Evolutionary conservation across 2,888 invertebrate species (phyloP).

Genomic region (Furcula furcula): DNA sequence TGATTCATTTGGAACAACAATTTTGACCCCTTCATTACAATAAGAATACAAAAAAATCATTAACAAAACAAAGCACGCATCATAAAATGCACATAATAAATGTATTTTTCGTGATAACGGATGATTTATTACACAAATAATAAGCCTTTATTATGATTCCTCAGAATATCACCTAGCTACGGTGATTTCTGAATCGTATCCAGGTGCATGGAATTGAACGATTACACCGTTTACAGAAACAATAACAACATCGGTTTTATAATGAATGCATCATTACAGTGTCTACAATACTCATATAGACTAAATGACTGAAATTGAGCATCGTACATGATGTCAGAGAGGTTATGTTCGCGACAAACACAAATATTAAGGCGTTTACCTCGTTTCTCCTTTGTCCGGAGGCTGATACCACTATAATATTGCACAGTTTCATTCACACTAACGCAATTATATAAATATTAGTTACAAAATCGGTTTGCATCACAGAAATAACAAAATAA

Average conservation of each 20-base stretch:
- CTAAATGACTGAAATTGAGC: slow-evolving; percentile 60
- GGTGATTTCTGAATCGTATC: background rate
- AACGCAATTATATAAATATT: slow-evolving; percentile 64
- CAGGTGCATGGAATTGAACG: too few species aligned
- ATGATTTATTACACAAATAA: background rate
- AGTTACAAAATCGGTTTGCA: slow-evolving; percentile 77
- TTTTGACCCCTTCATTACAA: slow-evolving; percentile 12
- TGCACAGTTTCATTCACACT: slow-evolving; percentile 69
- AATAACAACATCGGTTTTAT: background rate
- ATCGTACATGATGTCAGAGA: slow-evolving; percentile 64
- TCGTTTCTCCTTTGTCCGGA: slow-evolving; percentile 61
- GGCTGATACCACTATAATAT: slow-evolving; percentile 65
- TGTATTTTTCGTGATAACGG: background rate
- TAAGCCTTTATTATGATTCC: background rate
- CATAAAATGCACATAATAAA: background rate
- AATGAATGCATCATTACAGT: slow-evolving; percentile 14
- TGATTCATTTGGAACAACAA: slow-evolving; percentile 53
- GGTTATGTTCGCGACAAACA: slow-evolving; percentile 81
- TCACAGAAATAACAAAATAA: slow-evolving; percentile 82
- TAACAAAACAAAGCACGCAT: background rate
- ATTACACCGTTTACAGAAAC: too few species aligned
- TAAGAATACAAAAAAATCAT: slow-evolving; percentile 1
- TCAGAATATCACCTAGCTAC: too few species aligned
- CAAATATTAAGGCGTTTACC: slow-evolving; percentile 82
- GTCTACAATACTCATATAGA: slow-evolving; percentile 30